Evolutionary conservation across 2,113 vertebrate genomes (phyloP).

Genomic region (Apodemus speciosus): DNA sequence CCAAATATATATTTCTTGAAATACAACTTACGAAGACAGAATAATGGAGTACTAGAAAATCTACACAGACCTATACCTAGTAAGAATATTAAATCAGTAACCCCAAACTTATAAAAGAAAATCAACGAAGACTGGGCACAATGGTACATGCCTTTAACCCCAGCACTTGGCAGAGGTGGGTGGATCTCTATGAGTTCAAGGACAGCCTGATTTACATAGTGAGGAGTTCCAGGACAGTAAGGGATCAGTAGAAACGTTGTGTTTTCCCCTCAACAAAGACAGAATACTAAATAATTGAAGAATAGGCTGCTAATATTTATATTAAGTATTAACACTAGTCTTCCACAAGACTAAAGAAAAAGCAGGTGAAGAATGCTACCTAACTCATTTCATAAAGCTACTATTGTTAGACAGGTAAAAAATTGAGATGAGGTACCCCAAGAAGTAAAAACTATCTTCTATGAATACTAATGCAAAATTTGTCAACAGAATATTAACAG

Average conservation of each 20-base stretch:
- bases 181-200: background rate
- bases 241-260: background rate
- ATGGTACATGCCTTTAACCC: background rate
- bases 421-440: background rate
- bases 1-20: background rate
- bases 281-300: background rate
- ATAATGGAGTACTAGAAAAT: conserved; percentile 14
- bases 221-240: background rate
- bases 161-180: background rate
- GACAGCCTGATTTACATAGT: background rate
- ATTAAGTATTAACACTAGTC: background rate
- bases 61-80: background rate
- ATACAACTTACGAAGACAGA: background rate
- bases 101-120: background rate
- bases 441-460: background rate
- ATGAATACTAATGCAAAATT: background rate
- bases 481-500: conserved; percentile 12
- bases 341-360: background rate
- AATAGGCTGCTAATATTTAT: background rate
- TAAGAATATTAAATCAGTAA: background rate
- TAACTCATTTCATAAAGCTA: background rate
- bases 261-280: background rate
- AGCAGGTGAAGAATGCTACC: background rate
- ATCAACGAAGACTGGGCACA: background rate
- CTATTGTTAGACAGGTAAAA: background rate